Conservation (phyloP, 1,140 invertebrate genomes). For the Pseudomyrmex sp. region DNA sequence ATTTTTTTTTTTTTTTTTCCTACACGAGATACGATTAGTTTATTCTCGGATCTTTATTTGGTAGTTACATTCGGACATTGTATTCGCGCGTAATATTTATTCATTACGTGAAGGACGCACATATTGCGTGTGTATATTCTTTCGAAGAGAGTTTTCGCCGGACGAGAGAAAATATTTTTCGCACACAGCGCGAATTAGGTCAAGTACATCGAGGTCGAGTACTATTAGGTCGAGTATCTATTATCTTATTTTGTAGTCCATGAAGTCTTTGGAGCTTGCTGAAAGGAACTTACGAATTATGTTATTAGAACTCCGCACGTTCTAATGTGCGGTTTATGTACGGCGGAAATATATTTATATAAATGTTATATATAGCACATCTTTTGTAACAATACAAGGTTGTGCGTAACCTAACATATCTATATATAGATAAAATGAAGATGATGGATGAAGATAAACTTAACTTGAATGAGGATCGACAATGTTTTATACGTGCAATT, state of each 20-base stretch:
- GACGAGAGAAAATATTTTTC: not conserved
- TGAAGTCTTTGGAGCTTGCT: constrained; percentile 46
- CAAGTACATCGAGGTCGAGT: constrained; percentile 63
- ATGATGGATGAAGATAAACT: too few relatives aligned
- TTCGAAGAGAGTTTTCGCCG: not conserved
- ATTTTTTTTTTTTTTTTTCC: too few relatives aligned
- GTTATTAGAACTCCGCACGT: constrained; percentile 62
- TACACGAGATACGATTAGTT: too few relatives aligned
- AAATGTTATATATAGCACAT: not conserved
- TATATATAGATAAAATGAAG: too few relatives aligned
- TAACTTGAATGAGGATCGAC: too few relatives aligned
- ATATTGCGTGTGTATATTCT: not conserved
- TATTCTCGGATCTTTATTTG: too few relatives aligned
- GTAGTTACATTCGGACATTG: too few relatives aligned
- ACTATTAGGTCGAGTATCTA: constrained; percentile 1
- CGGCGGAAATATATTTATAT: not conserved
- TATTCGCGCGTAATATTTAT: too few relatives aligned
- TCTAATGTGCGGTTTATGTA: constrained; percentile 12
- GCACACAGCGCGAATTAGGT: constrained; percentile 46
- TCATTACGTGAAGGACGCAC: too few relatives aligned
- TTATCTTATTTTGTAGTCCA: constrained; percentile 47
- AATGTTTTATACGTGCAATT: too few relatives aligned
- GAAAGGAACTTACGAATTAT: constrained; percentile 74
- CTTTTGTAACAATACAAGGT: too few relatives aligned
- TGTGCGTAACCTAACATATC: too few relatives aligned